Conservation (phyloP, 2,888 invertebrate genomes). For the Lepidochrysops patricia region DNA sequence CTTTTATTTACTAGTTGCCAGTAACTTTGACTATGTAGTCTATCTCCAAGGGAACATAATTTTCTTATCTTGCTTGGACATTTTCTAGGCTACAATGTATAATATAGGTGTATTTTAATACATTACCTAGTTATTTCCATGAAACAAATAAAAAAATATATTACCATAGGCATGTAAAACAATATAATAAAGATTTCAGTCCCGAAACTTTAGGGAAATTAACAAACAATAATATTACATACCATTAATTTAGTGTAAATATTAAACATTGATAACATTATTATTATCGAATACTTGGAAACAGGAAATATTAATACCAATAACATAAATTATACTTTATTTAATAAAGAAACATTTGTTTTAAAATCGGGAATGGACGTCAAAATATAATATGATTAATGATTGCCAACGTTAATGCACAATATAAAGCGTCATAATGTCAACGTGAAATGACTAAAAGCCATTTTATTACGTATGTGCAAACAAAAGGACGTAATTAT, state of each 20-base stretch:
- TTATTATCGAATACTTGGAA: background rate
- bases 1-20: background rate
- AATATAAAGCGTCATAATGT: slow-evolving; percentile 13
- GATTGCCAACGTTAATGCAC: background rate
- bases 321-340: background rate
- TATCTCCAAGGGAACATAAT: background rate
- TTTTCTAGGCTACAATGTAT: too few species aligned
- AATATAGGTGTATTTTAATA: too few species aligned
- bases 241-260: too few species aligned
- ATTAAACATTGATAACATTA: too few species aligned
- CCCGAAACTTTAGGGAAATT: too few species aligned
- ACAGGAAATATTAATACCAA: background rate
- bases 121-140: too few species aligned
- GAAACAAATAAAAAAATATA: too few species aligned
- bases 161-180: too few species aligned
- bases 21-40: background rate
- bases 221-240: too few species aligned
- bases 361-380: background rate
- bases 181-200: too few species aligned
- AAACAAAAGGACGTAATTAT: slow-evolving; percentile 11
- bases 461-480: slow-evolving; percentile 13
- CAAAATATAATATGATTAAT: slow-evolving; percentile 5
- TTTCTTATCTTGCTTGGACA: too few species aligned
- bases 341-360: background rate
- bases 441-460: slow-evolving; percentile 14